Evolutionary conservation across 2,113 vertebrate species (phyloP), one percentile per base, ranked within the genome.

Genomic region (Chloropsis cyanopogon): DNA sequence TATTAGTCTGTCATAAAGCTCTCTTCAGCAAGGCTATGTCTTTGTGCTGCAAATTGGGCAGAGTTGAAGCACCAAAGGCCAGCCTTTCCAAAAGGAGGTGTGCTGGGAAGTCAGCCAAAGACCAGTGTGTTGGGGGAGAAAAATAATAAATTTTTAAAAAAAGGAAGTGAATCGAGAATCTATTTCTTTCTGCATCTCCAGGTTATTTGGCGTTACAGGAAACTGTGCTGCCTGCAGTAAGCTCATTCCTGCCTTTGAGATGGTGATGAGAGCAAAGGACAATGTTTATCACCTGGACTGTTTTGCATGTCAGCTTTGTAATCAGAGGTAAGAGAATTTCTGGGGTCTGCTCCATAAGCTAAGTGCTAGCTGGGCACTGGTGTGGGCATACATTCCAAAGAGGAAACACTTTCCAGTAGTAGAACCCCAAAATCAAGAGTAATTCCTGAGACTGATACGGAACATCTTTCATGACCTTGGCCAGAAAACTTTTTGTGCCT

Each of bases 201-300:
- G 99, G 98, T 98, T 99, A 96, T 99, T 99, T 33, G 99, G 99
- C 1, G 99, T 99, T 54, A 99, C 99, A 7, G 99, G 99, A 88
- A 99, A 99, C 97, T 99, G 99, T 14, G 99, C 99, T 17, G 99
- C 99, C 90, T 99, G 99, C 97, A 99, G 99, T 96, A 99, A 99
- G 95, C 99, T 99, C 89, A 99, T 99, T 90, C 99, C 99, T 35
- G 99, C 99, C 93, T 99, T 99, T 86, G 99, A 99, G 98, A 99
- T 99, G 99, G 99, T 99, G 91, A 99, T 99, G 99, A 98, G 99
- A 39, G 99, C 99, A 77, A 99, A 99, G 98, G 99, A 99, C 97
- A 99, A 99, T 24, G 99, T 99, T 95, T 99, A 99, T 97, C 99
- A 99, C 97, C 98, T 99, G 98, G 99, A 99, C 98, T 99, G 99